Conservation (phyloP, 2,113 vertebrate genomes). For the Aspiorhynchus laticeps region DNA sequence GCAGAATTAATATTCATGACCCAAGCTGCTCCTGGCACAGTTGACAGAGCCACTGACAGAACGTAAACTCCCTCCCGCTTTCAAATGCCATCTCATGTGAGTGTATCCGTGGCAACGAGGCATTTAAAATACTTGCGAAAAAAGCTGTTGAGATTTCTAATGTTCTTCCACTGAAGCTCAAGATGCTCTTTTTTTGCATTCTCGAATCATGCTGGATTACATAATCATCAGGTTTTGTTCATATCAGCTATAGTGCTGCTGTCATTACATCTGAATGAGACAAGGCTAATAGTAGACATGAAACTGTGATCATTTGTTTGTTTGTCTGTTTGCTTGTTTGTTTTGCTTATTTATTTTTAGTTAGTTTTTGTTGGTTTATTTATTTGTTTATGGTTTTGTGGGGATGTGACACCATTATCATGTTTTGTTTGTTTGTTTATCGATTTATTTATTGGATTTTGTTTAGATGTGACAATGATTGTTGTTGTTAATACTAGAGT, state of each 20-base stretch:
- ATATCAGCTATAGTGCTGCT: neutral
- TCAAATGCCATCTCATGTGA: neutral
- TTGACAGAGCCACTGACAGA: conserved; percentile 17
- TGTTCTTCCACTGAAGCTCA: neutral
- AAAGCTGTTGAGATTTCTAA: conserved; percentile 16
- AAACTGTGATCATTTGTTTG: too few species aligned
- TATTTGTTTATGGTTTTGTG: neutral
- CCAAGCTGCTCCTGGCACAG: conserved; percentile 12
- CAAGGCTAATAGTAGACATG: too few species aligned
- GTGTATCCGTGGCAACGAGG: neutral
- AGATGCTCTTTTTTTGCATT: neutral
- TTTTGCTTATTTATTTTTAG: too few species aligned
- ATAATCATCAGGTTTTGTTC: neutral
- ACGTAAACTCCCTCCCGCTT: conserved; percentile 25
- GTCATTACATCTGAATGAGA: too few species aligned
- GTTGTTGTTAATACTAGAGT: too few species aligned
- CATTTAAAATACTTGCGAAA: conserved; percentile 21
- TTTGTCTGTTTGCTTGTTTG: too few species aligned
- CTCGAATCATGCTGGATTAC: neutral
- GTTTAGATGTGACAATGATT: too few species aligned
- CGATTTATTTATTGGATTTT: too few species aligned
- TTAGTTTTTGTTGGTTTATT: too few species aligned
- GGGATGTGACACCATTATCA: too few species aligned
- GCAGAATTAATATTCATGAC: conserved; percentile 26
- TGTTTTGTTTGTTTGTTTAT: too few species aligned